phyloP scores from a whole-genome alignment of 2,797 vertebrate genomes.

The Anableps anableps region DNA sequence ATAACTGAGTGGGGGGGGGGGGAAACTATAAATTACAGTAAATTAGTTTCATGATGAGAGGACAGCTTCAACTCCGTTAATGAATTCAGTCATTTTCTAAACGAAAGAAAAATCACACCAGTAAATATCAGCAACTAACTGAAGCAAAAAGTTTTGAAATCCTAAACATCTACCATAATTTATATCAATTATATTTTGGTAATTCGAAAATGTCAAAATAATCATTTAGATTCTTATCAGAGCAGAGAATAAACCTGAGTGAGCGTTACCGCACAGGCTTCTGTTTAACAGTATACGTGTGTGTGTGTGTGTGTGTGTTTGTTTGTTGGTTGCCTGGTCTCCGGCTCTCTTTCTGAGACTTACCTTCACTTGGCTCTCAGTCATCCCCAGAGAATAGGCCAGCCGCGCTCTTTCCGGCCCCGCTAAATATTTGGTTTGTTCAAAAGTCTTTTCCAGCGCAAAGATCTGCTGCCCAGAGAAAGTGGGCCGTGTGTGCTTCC shows the following conservation, averaged over 20 bases:
- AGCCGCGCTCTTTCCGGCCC: constrained; percentile 93
- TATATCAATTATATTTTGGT: neutral
- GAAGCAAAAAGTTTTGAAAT: neutral
- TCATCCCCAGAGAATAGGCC: constrained; percentile 97
- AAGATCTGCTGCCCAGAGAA: constrained; percentile 99
- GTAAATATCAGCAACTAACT: neutral
- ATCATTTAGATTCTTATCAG: neutral
- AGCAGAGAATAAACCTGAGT: neutral
- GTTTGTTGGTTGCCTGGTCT: neutral
- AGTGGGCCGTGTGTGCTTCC: constrained; percentile 95
- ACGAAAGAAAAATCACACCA: neutral
- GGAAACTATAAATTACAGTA: neutral
- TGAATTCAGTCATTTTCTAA: neutral
- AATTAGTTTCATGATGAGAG: neutral
- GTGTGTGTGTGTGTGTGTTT: neutral
- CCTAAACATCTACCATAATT: neutral
- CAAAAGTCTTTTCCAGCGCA: constrained; percentile 97
- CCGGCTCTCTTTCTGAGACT: neutral
- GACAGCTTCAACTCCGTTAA: neutral
- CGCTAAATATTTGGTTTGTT: constrained; percentile 97
- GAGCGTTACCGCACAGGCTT: no score
- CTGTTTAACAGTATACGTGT: no score
- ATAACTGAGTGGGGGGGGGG: neutral
- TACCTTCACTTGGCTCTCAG: constrained; percentile 97
- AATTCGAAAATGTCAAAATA: neutral